These are phyloP conservation scores for Bombylius discolor DNA, from an alignment of 2,888 invertebrate species.

Conservation along the genomic window DNA sequence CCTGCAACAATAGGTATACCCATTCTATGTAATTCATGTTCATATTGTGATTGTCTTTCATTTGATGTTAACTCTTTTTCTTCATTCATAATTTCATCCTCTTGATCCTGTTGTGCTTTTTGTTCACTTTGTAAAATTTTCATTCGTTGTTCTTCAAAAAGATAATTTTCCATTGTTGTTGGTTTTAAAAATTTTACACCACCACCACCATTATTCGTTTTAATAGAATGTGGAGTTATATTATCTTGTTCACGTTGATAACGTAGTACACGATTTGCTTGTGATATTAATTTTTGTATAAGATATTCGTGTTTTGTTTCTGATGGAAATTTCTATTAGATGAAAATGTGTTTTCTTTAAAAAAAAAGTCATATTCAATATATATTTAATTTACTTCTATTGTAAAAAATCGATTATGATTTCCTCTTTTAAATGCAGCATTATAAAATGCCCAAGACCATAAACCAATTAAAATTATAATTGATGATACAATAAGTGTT, in stretches of 20 bases:
- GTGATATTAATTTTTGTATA: constrained; percentile 32
- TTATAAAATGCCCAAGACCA: constrained; percentile 36
- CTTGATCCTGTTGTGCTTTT: constrained; percentile 31
- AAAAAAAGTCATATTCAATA: not conserved
- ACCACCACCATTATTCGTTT: constrained; percentile 6
- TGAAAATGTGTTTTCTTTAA: not conserved
- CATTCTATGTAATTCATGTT: constrained; percentile 34
- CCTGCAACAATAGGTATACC: constrained; percentile 32
- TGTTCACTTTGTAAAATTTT: constrained; percentile 36
- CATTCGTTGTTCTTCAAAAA: constrained; percentile 34
- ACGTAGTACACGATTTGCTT: constrained; percentile 33
- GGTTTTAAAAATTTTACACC: constrained; percentile 15
- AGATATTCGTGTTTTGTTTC: constrained; percentile 30
- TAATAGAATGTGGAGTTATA: constrained; percentile 11
- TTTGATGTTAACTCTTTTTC: constrained; percentile 31
- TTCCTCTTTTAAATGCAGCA: constrained; percentile 15
- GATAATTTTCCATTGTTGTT: constrained; percentile 27
- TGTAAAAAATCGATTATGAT: not conserved
- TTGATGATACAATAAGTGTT: constrained; percentile 26
- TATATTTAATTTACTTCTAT: constrained; percentile 1
- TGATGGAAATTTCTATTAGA: constrained; percentile 14
- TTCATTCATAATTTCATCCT: constrained; percentile 28
- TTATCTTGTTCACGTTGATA: constrained; percentile 20
- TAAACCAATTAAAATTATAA: constrained; percentile 27
- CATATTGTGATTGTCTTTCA: constrained; percentile 28